Evolutionary conservation across 30 jellyfish, hydroid and myxozoan species (phyloP).

Genomic region (Cassiopea xamachana): DNA sequence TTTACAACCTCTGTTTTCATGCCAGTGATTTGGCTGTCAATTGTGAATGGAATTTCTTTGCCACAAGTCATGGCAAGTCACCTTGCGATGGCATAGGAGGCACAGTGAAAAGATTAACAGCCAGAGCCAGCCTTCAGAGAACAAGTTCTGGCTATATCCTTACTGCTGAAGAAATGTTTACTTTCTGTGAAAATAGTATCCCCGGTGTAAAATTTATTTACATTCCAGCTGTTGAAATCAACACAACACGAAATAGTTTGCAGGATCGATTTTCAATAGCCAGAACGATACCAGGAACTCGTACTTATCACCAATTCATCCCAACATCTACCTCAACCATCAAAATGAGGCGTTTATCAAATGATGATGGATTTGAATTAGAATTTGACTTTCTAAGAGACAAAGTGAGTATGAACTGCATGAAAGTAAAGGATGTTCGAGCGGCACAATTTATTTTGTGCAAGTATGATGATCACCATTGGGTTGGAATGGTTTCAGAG

Average conservation of each 20-base stretch:
- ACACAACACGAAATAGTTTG: no score
- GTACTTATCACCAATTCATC: no score
- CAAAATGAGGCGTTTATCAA: no score
- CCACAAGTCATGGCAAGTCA: slow-evolving; percentile 17
- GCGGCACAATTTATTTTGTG: no score
- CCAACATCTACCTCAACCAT: no score
- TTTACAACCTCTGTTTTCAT: slow-evolving; percentile 8
- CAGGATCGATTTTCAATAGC: no score
- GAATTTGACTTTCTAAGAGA: no score
- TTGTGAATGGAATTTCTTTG: slow-evolving; percentile 19
- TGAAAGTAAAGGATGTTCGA: no score
- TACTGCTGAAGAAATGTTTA: neutral
- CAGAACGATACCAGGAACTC: no score
- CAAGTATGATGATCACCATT: neutral
- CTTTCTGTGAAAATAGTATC: neutral
- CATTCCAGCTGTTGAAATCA: no score
- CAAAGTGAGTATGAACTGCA: no score
- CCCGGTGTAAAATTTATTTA: neutral
- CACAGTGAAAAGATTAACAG: neutral
- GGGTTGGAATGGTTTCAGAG: neutral
- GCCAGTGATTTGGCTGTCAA: neutral
- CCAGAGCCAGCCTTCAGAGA: slow-evolving; percentile 23
- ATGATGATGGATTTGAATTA: no score
- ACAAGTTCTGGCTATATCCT: slow-evolving; percentile 5
- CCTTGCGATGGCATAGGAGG: slow-evolving; percentile 17